Evolutionary conservation across 2,888 invertebrate genomes (phyloP).

Genomic region (Erebia ligea): DNA sequence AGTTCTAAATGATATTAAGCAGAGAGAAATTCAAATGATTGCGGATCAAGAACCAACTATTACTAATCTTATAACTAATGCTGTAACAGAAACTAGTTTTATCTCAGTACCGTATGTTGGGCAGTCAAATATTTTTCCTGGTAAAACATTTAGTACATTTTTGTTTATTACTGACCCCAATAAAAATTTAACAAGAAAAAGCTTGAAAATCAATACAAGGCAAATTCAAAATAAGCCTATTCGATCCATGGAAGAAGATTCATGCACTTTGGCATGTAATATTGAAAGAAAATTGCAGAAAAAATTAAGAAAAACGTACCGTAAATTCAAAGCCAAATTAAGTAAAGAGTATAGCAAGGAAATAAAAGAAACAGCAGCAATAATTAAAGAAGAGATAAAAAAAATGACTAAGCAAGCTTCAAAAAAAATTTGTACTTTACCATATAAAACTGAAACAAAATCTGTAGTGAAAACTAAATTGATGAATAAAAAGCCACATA

Average conservation of each 20-base stretch:
- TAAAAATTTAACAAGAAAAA: neutral
- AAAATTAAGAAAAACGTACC: constrained; percentile 53
- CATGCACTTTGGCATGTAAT: constrained; percentile 48
- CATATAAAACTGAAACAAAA: constrained; percentile 5
- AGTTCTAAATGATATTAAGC: constrained; percentile 59
- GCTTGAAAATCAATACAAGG: constrained; percentile 27
- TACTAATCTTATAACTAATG: constrained; percentile 50
- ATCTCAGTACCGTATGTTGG: constrained; percentile 46
- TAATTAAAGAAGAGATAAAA: constrained; percentile 38
- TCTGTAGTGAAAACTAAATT: neutral
- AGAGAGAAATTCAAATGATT: constrained; percentile 52
- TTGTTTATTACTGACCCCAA: constrained; percentile 36
- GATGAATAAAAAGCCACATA: neutral
- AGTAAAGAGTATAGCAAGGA: constrained; percentile 48
- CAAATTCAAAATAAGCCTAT: constrained; percentile 41
- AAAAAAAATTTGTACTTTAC: constrained; percentile 10
- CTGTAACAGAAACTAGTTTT: constrained; percentile 55
- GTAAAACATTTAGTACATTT: constrained; percentile 38
- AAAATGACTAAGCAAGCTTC: constrained; percentile 21
- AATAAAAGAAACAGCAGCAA: constrained; percentile 44
- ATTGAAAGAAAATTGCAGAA: constrained; percentile 53
- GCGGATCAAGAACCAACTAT: constrained; percentile 50
- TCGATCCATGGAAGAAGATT: constrained; percentile 50
- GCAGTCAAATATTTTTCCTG: constrained; percentile 38
- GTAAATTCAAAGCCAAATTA: constrained; percentile 56